phyloP scores from a whole-genome alignment of 1,140 invertebrate genomes.

The Charaxes varanes region DNA sequence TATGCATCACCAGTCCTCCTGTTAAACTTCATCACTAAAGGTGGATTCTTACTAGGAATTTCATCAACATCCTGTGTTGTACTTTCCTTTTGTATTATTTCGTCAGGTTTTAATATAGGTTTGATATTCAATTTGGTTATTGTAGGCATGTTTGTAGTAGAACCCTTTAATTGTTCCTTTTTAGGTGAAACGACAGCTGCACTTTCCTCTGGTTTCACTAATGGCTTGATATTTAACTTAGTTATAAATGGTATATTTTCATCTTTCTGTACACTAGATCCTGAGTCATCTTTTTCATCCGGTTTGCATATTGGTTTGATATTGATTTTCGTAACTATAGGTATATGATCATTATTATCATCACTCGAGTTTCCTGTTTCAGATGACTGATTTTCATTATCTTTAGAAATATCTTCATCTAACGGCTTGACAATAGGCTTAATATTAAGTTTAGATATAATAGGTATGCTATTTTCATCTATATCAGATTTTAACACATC shows the following conservation, averaged over 20 bases:
- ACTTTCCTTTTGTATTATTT: constrained; percentile 11
- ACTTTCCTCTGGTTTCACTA: constrained; percentile 44
- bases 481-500: constrained; percentile 53
- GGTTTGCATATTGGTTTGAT: constrained; percentile 54
- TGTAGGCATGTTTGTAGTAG: constrained; percentile 30
- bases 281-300: constrained; percentile 35
- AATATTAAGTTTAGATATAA: constrained; percentile 69
- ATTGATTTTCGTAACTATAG: constrained; percentile 52
- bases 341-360: constrained; percentile 60
- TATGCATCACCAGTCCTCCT: constrained; percentile 46
- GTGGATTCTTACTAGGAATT: constrained; percentile 47
- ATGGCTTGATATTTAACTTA: constrained; percentile 64
- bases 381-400: constrained; percentile 59
- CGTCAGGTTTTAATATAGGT: constrained; percentile 47
- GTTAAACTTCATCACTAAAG: constrained; percentile 65
- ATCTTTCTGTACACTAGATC: constrained; percentile 36
- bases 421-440: constrained; percentile 64
- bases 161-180: constrained; percentile 16
- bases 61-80: constrained; percentile 34
- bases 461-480: constrained; percentile 62
- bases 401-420: constrained; percentile 49
- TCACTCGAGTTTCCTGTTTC: constrained; percentile 64
- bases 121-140: constrained; percentile 64
- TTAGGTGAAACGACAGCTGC: constrained; percentile 18
- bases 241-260: constrained; percentile 50